Evolutionary conservation across 2,888 invertebrate genomes (phyloP), one percentile per base, ranked within the genome.

Genomic region (Coremacera marginata): DNA sequence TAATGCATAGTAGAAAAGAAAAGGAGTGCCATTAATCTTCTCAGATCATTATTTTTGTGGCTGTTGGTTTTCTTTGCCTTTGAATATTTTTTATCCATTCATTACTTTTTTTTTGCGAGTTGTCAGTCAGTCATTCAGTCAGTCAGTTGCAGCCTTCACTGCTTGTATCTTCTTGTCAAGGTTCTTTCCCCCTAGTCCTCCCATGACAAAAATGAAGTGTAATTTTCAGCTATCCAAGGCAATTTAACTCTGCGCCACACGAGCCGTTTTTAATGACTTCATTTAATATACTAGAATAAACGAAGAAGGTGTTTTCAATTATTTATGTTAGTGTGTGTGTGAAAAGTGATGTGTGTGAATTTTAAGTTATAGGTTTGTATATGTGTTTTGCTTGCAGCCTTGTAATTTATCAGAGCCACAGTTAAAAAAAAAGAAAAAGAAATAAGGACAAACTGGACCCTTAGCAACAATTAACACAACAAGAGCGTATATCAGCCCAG

Each of bases 261-360:
- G 87, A 86, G 87, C 87, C 84, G 86, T 84, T 84, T 86, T 86
- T 87, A 87, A 87, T 87, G 86, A 86, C 87, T 87, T 87, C 86
- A 87, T 87, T 87, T 86, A 86, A 86, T 86, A 83, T 77, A 77
- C 80, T 78, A 77, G 73, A 72, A 71, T 78, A 52, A 27, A 51
- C 27, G 52, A 14, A 31, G 52, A 14, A 31, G 14, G 16, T 44
- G 49, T 67, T 44, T 19, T n/a, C 19, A 68, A 8, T 16, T 9
- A 51, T 49, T 27, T 52, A 27, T 49, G 68, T 49, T 16, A 22
- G 52, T 52, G 19, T 27, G 70, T 70, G 63, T 16, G 14, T n/a
- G n/a, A n/a, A n/a, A 55, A n/a, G 3, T 19, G 22, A 19, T 16
- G 63, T 27, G 63, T 27, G n/a, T 63, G 63, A n/a, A 55, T 62